Evolutionary conservation across 2,113 vertebrate genomes (phyloP).

Genomic region (human (Homo sapiens)): GRCh38 chr7:3215501-3216000

Average conservation of each 20-base stretch:
- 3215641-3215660: not conserved
- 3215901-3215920: accelerated
- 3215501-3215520: not conserved
- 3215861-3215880: not conserved
- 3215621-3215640: not conserved
- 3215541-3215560: not conserved
- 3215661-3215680: not conserved
- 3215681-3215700: accelerated
- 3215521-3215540: not conserved
- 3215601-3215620: not conserved
- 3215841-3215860: no score
- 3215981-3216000: not conserved
- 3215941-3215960: accelerated
- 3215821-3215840: not conserved
- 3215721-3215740: accelerated
- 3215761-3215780: accelerated
- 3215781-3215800: accelerated
- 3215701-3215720: accelerated
- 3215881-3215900: accelerated
- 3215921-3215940: accelerated
- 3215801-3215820: not conserved
- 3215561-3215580: not conserved
- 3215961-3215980: not conserved
- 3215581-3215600: not conserved
- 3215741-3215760: accelerated